Percentiles rank a stretch among this genome's conserved stretches.
Conservation (phyloP, 1,140 invertebrate species). For the Acromyrmex charruanus region DNA sequence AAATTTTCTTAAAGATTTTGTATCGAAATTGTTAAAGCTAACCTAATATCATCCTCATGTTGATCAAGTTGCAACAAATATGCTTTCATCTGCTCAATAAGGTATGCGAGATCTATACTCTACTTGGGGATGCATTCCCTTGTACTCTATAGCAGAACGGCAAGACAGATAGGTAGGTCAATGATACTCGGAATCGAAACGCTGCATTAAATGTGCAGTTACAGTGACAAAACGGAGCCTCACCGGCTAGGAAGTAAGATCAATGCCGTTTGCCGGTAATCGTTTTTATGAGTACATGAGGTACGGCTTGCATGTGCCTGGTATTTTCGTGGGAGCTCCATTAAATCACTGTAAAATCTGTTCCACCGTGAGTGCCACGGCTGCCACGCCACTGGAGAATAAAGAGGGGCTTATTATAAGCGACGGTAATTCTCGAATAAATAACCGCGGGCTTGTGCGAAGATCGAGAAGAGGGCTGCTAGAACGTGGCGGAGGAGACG, state of each 20-base stretch:
- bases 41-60: neutral
- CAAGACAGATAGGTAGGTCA: conserved; percentile 45
- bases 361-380: conserved; percentile 79
- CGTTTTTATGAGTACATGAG: conserved; percentile 64
- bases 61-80: conserved; percentile 22
- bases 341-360: conserved; percentile 86
- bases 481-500: conserved; percentile 50
- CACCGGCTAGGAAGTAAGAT: conserved; percentile 41
- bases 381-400: conserved; percentile 82
- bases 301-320: conserved; percentile 63
- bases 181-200: conserved; percentile 16
- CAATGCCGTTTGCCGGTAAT: conserved; percentile 65
- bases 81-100: conserved; percentile 33
- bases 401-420: conserved; percentile 87
- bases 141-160: conserved; percentile 18
- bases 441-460: conserved; percentile 82
- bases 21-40: neutral
- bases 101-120: conserved; percentile 34
- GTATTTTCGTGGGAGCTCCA: conserved; percentile 83
- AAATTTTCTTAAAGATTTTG: neutral
- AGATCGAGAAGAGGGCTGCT: conserved; percentile 71
- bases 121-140: conserved; percentile 38
- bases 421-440: conserved; percentile 87
- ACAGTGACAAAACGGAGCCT: conserved; percentile 27
- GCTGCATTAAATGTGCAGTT: neutral